phyloP scores from a whole-genome alignment of 2,888 invertebrate species.

The Unio delphinus region DNA sequence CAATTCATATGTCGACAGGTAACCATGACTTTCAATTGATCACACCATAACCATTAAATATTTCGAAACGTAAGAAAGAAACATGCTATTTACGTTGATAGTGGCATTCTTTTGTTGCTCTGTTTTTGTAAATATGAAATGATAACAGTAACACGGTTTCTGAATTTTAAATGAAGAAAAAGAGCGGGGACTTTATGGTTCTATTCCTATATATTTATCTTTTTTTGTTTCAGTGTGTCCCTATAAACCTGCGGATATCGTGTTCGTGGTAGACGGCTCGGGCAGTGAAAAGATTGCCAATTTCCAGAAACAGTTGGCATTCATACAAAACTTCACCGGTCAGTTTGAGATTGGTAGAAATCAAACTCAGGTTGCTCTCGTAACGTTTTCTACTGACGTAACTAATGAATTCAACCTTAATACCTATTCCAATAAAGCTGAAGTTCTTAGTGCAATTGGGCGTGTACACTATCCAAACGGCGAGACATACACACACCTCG shows the following conservation, averaged over 20 bases:
- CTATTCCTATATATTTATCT: too few species aligned
- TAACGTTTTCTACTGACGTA: constrained; percentile 25
- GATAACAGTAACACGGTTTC: too few species aligned
- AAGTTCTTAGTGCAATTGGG: too few species aligned
- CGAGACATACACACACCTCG: constrained; percentile 25
- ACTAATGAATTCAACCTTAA: constrained; percentile 28
- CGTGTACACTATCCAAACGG: constrained; percentile 7
- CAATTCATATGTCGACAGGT: too few species aligned
- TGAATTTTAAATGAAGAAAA: too few species aligned
- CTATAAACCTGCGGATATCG: constrained; percentile 40
- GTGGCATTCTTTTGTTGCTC: too few species aligned
- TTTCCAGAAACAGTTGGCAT: constrained; percentile 31
- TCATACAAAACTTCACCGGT: constrained; percentile 25
- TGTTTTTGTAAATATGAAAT: too few species aligned
- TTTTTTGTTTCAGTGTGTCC: constrained; percentile 32
- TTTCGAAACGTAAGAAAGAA: too few species aligned
- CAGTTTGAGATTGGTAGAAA: constrained; percentile 25
- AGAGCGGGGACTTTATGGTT: too few species aligned
- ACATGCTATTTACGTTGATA: too few species aligned
- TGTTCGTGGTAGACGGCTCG: constrained; percentile 41
- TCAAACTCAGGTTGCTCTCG: constrained; percentile 24
- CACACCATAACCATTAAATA: too few species aligned
- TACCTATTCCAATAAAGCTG: neutral
- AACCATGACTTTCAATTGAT: too few species aligned
- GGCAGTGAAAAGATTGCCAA: constrained; percentile 24